phyloP scores from a whole-genome alignment of 2,113 vertebrate species.

The Anguilla japonica region DNA sequence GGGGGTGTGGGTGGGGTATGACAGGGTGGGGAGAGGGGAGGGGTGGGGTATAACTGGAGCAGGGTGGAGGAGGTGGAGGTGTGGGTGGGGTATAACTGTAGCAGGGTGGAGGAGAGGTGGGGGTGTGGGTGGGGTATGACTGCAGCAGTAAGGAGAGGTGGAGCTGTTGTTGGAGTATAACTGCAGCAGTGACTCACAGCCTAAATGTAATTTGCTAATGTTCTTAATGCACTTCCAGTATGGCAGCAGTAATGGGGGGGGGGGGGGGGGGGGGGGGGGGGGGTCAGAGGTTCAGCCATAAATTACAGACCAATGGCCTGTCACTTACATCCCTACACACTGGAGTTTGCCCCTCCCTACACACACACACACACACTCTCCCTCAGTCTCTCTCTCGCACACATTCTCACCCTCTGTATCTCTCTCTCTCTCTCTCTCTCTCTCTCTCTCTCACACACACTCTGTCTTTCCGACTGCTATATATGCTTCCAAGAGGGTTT shows the following conservation, averaged over 20 bases:
- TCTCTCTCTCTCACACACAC: too few species aligned
- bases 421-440: not conserved
- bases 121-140: not conserved
- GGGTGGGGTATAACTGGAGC: too few species aligned
- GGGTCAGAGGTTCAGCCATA: constrained; percentile 55
- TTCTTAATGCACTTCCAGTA: constrained; percentile 67
- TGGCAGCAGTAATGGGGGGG: constrained; percentile 67
- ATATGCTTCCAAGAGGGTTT: too few species aligned
- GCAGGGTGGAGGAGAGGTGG: too few species aligned
- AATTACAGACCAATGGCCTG: constrained; percentile 62
- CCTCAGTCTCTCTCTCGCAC: not conserved
- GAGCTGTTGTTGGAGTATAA: too few species aligned
- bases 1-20: too few species aligned
- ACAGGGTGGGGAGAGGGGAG: too few species aligned
- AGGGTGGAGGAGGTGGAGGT: too few species aligned
- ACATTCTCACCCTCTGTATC: not conserved
- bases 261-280: constrained; percentile 48
- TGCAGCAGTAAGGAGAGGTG: constrained; percentile 20
- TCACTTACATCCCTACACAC: constrained; percentile 56
- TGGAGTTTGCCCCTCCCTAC: constrained; percentile 50
- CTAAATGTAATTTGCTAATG: constrained; percentile 58
- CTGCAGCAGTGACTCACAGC: constrained; percentile 49
- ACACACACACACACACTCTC: not conserved
- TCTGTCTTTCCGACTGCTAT: too few species aligned
- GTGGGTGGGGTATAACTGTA: too few species aligned